phyloP scores from a whole-genome alignment of 2,888 invertebrate genomes.

The Tuta absoluta region DNA sequence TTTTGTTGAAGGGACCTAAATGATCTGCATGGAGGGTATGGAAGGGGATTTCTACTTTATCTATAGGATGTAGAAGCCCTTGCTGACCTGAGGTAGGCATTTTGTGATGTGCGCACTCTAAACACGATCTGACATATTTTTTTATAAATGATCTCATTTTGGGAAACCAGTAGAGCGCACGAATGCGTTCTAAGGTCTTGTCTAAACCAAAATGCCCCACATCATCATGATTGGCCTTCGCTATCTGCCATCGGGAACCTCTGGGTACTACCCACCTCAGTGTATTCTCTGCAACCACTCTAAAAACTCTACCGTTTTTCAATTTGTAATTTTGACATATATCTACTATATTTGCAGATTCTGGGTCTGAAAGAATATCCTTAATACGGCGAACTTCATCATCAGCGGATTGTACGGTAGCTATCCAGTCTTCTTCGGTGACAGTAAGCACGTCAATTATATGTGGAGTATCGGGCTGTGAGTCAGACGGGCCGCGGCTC shows the following conservation, averaged over 20 bases:
- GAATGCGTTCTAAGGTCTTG: not conserved
- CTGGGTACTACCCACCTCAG: not conserved
- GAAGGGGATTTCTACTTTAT: not conserved
- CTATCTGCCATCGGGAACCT: not conserved
- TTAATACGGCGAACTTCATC: conserved; percentile 2
- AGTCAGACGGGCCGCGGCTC: conserved; percentile 35
- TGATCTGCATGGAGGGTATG: conserved; percentile 10
- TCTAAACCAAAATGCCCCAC: conserved; percentile 36
- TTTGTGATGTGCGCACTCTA: conserved; percentile 1
- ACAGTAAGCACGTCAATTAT: conserved; percentile 14
- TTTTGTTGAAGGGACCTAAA: not conserved
- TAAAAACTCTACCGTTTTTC: not conserved
- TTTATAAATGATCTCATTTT: not conserved
- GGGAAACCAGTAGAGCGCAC: not conserved
- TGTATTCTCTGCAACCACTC: not conserved
- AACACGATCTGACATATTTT: not conserved
- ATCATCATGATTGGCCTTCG: conserved; percentile 36
- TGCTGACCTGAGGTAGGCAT: not conserved
- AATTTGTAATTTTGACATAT: not conserved
- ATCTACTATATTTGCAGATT: not conserved
- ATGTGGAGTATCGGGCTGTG: conserved; percentile 14
- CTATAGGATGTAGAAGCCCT: not conserved
- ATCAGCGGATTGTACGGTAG: not conserved
- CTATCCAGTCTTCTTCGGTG: conserved; percentile 12
- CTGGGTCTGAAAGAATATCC: not conserved